Percentiles rank a stretch among this genome's conserved stretches.
Conservation (phyloP, 1,140 invertebrate genomes). For the Drosophila nikananu region DNA sequence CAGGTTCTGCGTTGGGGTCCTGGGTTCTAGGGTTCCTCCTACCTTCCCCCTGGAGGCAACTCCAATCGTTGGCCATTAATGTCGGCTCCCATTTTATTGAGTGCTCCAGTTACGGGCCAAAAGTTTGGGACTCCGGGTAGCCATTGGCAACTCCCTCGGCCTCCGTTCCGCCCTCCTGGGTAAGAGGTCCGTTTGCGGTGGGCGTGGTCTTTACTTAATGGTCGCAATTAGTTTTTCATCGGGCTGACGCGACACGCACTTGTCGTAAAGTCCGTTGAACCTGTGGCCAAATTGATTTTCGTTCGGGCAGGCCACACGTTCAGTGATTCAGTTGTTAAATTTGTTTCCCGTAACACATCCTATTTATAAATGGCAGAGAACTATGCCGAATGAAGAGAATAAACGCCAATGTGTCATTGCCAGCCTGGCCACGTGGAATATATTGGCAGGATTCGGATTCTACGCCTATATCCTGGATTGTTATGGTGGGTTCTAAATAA, state of each 20-base stretch:
- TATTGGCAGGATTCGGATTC: slow-evolving; percentile 16
- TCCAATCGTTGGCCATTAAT: slow-evolving; percentile 36
- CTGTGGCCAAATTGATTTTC: slow-evolving; percentile 67
- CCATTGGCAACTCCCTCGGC: slow-evolving; percentile 19
- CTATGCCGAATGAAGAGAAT: slow-evolving; percentile 5
- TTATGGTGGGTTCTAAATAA: slow-evolving; percentile 10
- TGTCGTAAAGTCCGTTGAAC: slow-evolving; percentile 69
- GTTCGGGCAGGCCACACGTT: slow-evolving; percentile 18
- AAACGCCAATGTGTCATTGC: slow-evolving; percentile 1
- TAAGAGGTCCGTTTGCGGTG: slow-evolving; percentile 5
- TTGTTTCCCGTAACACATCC: not conserved
- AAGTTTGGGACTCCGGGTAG: slow-evolving; percentile 28
- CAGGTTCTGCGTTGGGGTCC: not conserved
- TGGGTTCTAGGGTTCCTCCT: not conserved
- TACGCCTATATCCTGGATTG: slow-evolving; percentile 28
- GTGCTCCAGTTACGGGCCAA: slow-evolving; percentile 48
- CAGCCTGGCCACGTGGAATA: slow-evolving; percentile 18
- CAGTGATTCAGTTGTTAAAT: slow-evolving; percentile 22
- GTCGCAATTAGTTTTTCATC: slow-evolving; percentile 70
- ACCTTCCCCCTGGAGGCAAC: not conserved
- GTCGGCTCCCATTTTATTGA: slow-evolving; percentile 53
- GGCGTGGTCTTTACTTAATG: slow-evolving; percentile 43
- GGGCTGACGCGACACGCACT: slow-evolving; percentile 68
- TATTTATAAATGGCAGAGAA: slow-evolving; percentile 19
- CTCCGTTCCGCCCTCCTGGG: no score